Conservation (phyloP, 2,888 invertebrate species). For the Tetragonisca angustula region DNA sequence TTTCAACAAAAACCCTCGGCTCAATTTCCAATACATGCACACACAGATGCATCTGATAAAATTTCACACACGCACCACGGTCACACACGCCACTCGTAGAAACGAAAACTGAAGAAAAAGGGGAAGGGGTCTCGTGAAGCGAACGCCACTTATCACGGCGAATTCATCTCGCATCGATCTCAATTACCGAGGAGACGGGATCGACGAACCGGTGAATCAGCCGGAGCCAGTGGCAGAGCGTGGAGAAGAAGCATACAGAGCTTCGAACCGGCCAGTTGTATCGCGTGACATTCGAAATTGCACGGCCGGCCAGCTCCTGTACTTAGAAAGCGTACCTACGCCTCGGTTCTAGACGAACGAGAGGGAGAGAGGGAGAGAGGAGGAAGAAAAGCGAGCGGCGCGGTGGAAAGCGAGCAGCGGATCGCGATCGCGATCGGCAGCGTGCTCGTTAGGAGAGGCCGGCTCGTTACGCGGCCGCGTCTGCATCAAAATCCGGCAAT, state of each 20-base stretch:
- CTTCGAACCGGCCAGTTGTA: background rate
- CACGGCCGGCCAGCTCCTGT: background rate
- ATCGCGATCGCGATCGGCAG: conserved; percentile 27
- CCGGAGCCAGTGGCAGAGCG: background rate
- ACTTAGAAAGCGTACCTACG: conserved; percentile 13
- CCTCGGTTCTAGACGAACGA: too few relatives aligned
- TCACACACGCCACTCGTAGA: background rate
- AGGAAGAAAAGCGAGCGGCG: conserved; percentile 22
- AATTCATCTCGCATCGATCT: conserved; percentile 33
- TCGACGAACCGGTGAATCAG: conserved; percentile 18
- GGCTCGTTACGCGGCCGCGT: conserved; percentile 20
- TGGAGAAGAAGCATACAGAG: background rate
- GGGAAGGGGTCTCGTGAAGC: background rate
- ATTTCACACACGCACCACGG: too few relatives aligned
- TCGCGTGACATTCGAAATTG: conserved; percentile 44
- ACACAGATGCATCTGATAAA: too few relatives aligned
- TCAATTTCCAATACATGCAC: too few relatives aligned
- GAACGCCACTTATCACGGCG: conserved; percentile 9
- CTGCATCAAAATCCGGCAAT: conserved; percentile 50
- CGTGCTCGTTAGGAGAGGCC: conserved; percentile 39
- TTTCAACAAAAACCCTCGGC: too few relatives aligned
- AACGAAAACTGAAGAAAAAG: background rate
- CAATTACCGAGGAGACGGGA: conserved; percentile 15
- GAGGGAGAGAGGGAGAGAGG: background rate
- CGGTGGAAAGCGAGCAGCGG: conserved; percentile 28